phyloP scores from a whole-genome alignment of 2,797 vertebrate species.

The Propithecus perrieri region DNA sequence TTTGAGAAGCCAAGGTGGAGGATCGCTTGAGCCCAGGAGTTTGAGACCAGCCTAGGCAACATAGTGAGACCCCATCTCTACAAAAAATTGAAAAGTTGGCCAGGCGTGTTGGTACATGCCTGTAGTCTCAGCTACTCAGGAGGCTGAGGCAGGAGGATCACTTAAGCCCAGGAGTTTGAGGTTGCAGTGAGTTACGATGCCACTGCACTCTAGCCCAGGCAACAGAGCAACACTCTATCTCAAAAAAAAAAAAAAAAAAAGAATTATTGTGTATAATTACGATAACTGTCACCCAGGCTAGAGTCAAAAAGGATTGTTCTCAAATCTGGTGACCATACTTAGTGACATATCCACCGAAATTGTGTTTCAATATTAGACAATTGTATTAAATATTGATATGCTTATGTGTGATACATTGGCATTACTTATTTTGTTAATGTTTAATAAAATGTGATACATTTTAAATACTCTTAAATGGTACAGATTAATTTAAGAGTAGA shows the following conservation, averaged over 20 bases:
- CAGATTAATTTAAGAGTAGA: neutral
- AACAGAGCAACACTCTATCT: neutral
- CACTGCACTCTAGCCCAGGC: neutral
- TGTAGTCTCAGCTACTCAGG: neutral
- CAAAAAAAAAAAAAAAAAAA: neutral
- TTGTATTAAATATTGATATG: neutral
- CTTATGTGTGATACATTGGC: neutral
- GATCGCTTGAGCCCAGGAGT: neutral
- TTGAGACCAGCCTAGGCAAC: neutral
- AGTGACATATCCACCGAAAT: neutral
- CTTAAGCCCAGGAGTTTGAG: neutral
- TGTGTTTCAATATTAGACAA: neutral
- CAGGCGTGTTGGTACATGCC: neutral
- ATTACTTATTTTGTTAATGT: neutral
- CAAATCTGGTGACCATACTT: neutral
- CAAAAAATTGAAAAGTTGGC: neutral
- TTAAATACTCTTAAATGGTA: neutral
- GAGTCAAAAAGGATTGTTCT: neutral
- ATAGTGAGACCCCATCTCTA: neutral
- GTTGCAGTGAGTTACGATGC: neutral
- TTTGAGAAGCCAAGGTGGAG: neutral
- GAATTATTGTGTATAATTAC: neutral
- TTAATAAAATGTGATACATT: neutral
- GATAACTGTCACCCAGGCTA: neutral
- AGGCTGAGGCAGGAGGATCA: neutral